Evolutionary conservation across 2,888 invertebrate genomes (phyloP), one percentile per base, ranked within the genome.

Genomic region (Dascillus cervinus): DNA sequence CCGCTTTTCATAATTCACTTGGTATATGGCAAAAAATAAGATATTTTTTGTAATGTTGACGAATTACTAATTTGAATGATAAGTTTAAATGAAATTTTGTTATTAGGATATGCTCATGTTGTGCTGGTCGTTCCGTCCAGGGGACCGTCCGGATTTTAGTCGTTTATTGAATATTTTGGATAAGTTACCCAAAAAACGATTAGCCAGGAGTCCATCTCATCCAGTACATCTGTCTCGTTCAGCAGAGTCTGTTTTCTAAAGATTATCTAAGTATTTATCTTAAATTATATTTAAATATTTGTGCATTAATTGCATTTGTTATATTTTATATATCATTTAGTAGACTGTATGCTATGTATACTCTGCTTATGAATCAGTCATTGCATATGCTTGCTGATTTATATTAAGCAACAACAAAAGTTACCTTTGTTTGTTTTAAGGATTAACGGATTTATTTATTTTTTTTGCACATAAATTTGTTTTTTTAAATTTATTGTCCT

Each of bases 171-270:
- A 82, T 34, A 79, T 84, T 35, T 74, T 98, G 34, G 89, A 94
- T 60, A 85, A 87, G 62, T 73, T 98, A 53, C 97, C 98, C 24
- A 90, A 92, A 66, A 95, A 95, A 69, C 77, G 91, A 24, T 76
- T 98, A 48, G 92, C 91, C 28, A 82, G 98, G 45, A 95, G 94
- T 58, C 98, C 98, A 46, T 97, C 96, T 41, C 96, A 97, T 76
- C 97, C 97, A 14, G 85, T 95, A 50, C 94, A 96, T 63, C 75
- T 96, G 53, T 94, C 94, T 26, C 81, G 95, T 56, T 94, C 95
- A 28, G 94, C 92, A 24, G 95, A 96, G 73, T 92, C 92, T 29
- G 89, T 94, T 56, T 92, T 91, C 71, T 89, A 70, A 72, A 38
- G 35, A 9, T n/a, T n/a, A n/a, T 25, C 32, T 23, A 22, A 25